A percentile compares a stretch with the other conserved stretches of the same genome.
phyloP scores from a whole-genome alignment of 2,797 vertebrate species.

The Leucoraja ocellata region DNA sequence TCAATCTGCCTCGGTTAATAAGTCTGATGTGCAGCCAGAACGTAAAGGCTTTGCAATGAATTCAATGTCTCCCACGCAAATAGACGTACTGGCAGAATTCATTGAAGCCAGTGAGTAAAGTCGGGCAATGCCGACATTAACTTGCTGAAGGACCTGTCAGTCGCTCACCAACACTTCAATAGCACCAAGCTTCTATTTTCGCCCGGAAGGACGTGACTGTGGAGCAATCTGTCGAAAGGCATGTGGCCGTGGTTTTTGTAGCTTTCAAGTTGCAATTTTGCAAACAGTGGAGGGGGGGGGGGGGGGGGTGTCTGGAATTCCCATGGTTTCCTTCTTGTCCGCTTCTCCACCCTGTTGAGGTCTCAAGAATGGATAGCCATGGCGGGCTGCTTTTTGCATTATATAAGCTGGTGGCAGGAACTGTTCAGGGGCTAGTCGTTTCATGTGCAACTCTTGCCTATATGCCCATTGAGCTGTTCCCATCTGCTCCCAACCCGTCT shows the following conservation, averaged over 20 bases:
- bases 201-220: not conserved
- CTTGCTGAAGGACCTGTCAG: not conserved
- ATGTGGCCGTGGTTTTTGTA: not conserved
- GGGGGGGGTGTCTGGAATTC: not conserved
- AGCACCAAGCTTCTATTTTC: constrained; percentile 7
- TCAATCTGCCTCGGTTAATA: not conserved
- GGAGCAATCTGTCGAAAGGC: constrained; percentile 23
- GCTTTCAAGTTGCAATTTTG: not conserved
- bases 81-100: not conserved
- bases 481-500: too few relatives aligned
- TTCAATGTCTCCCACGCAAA: not conserved
- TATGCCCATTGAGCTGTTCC: not conserved
- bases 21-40: not conserved
- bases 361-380: not conserved
- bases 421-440: not conserved
- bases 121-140: not conserved
- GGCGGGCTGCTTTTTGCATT: not conserved
- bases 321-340: constrained; percentile 4
- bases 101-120: not conserved
- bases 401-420: not conserved
- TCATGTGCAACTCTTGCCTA: not conserved
- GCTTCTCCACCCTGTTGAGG: not conserved
- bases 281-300: not conserved
- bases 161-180: not conserved
- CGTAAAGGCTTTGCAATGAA: not conserved